A percentile compares a stretch with the other conserved stretches of the same genome.
phyloP scores from a whole-genome alignment of 2,888 invertebrate genomes.

The Hyposoter dolosus region DNA sequence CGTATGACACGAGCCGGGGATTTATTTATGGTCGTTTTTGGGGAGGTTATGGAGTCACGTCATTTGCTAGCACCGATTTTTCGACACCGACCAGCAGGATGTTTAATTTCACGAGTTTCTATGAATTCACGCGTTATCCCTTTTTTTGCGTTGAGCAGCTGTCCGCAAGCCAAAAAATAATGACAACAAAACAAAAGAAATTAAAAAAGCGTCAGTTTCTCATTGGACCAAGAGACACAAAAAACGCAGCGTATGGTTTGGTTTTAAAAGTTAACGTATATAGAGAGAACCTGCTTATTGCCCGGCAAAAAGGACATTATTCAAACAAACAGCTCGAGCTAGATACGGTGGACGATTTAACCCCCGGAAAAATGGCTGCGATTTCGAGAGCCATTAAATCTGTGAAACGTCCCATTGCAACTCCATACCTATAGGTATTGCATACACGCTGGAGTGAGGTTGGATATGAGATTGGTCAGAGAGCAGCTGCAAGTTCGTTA shows the following conservation, averaged over 20 bases:
- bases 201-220: constrained; percentile 9
- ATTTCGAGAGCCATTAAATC: constrained; percentile 38
- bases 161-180: constrained; percentile 50
- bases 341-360: constrained; percentile 10
- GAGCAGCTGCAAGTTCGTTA: constrained; percentile 13
- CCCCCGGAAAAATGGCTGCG: constrained; percentile 33
- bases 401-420: constrained; percentile 12
- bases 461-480: constrained; percentile 27
- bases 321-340: constrained; percentile 12
- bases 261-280: constrained; percentile 18
- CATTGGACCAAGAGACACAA: neutral
- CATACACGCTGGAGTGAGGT: neutral
- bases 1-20: constrained; percentile 42
- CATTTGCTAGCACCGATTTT: constrained; percentile 30
- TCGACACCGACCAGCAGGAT: constrained; percentile 46
- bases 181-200: neutral
- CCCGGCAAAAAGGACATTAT: constrained; percentile 25
- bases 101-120: constrained; percentile 66
- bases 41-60: constrained; percentile 26
- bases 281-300: constrained; percentile 15
- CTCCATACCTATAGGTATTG: neutral
- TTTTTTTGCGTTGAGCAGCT: constrained; percentile 55
- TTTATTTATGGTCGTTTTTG: constrained; percentile 58
- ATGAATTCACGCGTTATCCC: constrained; percentile 40
- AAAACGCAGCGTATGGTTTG: constrained; percentile 17